These are phyloP conservation scores for Nestor notabilis DNA, from an alignment of 2,113 vertebrate genomes.

Conservation along the genomic window DNA sequence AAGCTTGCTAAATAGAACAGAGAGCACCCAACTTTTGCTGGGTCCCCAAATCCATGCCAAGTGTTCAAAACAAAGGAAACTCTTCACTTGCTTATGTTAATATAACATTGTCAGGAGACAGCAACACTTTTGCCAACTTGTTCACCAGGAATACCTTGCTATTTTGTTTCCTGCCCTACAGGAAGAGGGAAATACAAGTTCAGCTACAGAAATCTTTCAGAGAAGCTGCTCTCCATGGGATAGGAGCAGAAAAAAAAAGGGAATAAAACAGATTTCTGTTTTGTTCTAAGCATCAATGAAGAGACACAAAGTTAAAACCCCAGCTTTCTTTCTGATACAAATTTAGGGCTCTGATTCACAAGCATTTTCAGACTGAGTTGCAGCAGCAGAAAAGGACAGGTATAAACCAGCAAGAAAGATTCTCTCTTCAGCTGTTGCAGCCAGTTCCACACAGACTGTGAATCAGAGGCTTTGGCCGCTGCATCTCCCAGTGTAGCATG, in stretches of 20 bases:
- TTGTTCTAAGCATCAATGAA: not conserved
- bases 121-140: not conserved
- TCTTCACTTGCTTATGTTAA: not conserved
- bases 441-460: not conserved
- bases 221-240: not conserved
- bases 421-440: not conserved
- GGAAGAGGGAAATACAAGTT: not conserved
- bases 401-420: not conserved
- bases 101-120: not conserved
- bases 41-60: not conserved
- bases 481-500: not conserved
- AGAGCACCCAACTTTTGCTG: not conserved
- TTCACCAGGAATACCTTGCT: not conserved
- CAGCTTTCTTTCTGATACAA: not conserved
- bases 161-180: not conserved
- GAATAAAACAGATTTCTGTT: not conserved
- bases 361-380: not conserved
- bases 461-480: not conserved
- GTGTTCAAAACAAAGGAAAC: not conserved
- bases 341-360: not conserved
- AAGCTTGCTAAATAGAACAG: not conserved
- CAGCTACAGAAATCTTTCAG: not conserved
- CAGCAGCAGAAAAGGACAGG: not conserved
- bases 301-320: not conserved
- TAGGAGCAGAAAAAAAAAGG: not conserved